phyloP scores from a whole-genome alignment of 2,888 invertebrate genomes.

The Synanthedon andrenaeformis region DNA sequence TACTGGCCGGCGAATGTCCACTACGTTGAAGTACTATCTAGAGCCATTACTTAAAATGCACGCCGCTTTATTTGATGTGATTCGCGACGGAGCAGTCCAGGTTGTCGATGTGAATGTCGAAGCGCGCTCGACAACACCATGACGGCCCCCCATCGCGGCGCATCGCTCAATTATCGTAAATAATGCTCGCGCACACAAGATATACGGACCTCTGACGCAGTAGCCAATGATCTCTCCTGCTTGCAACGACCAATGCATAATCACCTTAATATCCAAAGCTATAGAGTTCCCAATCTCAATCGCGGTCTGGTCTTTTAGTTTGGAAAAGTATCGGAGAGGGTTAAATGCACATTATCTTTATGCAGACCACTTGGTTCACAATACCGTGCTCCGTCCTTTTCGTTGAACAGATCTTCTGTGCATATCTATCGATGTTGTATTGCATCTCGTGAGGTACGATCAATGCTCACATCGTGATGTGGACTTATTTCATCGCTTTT shows the following conservation, averaged over 20 bases:
- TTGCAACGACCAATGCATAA: slow-evolving; percentile 22
- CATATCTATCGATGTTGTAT: slow-evolving; percentile 59
- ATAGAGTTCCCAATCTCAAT: slow-evolving; percentile 28
- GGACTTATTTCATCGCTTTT: slow-evolving; percentile 13
- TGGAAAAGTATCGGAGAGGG: slow-evolving; percentile 34
- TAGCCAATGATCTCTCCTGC: slow-evolving; percentile 55
- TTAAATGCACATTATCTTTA: slow-evolving; percentile 69
- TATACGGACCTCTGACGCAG: slow-evolving; percentile 59
- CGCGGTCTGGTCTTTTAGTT: slow-evolving; percentile 29
- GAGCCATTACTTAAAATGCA: slow-evolving; percentile 69
- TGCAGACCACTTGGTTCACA: slow-evolving; percentile 67
- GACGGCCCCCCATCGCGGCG: slow-evolving; percentile 70
- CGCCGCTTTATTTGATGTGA: slow-evolving; percentile 69
- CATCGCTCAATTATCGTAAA: slow-evolving; percentile 72
- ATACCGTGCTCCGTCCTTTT: slow-evolving; percentile 56
- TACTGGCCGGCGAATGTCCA: slow-evolving; percentile 60
- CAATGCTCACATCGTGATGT: slow-evolving; percentile 28
- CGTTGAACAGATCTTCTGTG: slow-evolving; percentile 52
- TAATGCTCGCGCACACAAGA: slow-evolving; percentile 70
- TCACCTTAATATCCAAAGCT: slow-evolving; percentile 23
- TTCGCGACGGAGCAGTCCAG: slow-evolving; percentile 67
- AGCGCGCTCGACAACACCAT: slow-evolving; percentile 64
- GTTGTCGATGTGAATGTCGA: slow-evolving; percentile 68
- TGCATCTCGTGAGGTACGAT: slow-evolving; percentile 49
- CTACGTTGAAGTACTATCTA: slow-evolving; percentile 68